Evolutionary conservation across 2,888 invertebrate genomes (phyloP), one percentile per base, ranked within the genome.

Genomic region (Meghimatium bilineatum): DNA sequence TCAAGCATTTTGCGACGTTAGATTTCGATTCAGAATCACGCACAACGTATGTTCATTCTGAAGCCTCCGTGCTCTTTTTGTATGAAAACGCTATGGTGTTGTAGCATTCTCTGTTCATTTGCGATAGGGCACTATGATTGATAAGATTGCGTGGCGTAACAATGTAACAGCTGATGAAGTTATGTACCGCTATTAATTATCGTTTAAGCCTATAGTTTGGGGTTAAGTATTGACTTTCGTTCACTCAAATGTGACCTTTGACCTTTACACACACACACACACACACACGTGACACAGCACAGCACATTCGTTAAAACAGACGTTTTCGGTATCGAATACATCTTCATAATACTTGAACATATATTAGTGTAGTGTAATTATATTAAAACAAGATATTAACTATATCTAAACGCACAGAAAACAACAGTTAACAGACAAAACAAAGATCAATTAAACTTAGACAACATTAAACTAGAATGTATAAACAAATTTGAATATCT

Each of bases 21-120:
- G 71, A 83, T 38, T 82, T 74, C 34, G 74, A 78, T 71, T 85
- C 84, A 74, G 80, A 86, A 71, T 63, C 67, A 71, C 67, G 84
- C 75, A 72, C 74, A 38, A 71, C 76, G 63, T 84, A 82, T 88
- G 74, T 77, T 71, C 60, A 12, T 29, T 77, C 77, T n/a, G 52
- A 80, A 60, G 63, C 74, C 63, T 69, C n/a, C 29, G 23, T 34
- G n/a, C 3, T 80, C 81, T 86, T 85, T 87, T 88, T 89, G 79
- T 79, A 84, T 26, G 44, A 44, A 67, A 86, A 79, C 67, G 88
- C 36, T 86, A 88, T 89, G 63, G 89, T 87, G 81, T 89, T 89
- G 78, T 89, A 90, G 78, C 90, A 90, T 87, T 91, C 90, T 79
- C 88, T 88, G 75, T 86, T 85, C 84, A 84, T 66, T 67, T 81